Conservation (phyloP, 2,888 invertebrate species). For the Cephus sareptanus region DNA sequence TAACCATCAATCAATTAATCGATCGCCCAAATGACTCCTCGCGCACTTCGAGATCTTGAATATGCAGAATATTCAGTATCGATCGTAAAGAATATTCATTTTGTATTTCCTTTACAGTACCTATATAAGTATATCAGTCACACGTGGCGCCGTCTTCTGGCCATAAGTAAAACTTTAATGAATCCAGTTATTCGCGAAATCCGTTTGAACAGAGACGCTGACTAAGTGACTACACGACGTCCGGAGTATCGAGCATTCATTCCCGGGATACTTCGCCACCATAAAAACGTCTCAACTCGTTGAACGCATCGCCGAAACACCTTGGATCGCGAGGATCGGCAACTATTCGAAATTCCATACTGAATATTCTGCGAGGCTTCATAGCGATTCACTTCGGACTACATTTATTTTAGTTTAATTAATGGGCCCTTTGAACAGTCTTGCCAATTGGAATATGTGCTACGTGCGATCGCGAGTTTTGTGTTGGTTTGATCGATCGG, state of each 20-base stretch:
- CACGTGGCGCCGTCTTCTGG: not conserved
- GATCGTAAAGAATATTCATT: not conserved
- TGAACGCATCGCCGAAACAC: not conserved
- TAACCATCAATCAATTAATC: not conserved
- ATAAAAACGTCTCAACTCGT: constrained; percentile 8
- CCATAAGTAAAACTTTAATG: not conserved
- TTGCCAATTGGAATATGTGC: not conserved
- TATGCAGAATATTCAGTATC: not conserved
- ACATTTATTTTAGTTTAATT: not conserved
- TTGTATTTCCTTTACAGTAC: not conserved
- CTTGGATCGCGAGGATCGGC: not conserved
- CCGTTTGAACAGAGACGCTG: constrained; percentile 13
- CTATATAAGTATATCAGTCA: not conserved
- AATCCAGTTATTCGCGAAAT: constrained; percentile 13
- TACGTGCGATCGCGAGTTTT: not conserved
- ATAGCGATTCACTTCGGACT: not conserved
- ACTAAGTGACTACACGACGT: constrained; percentile 5
- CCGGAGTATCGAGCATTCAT: constrained; percentile 4
- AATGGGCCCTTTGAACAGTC: not conserved
- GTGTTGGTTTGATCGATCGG: not conserved
- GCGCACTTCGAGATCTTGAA: not conserved
- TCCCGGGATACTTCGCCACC: constrained; percentile 16
- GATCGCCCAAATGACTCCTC: not conserved
- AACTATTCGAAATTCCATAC: not conserved
- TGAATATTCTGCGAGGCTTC: not conserved